A percentile compares a stretch with the other conserved stretches of the same genome.
phyloP scores from a whole-genome alignment of 1,140 invertebrate species.

The Homarus americanus region DNA sequence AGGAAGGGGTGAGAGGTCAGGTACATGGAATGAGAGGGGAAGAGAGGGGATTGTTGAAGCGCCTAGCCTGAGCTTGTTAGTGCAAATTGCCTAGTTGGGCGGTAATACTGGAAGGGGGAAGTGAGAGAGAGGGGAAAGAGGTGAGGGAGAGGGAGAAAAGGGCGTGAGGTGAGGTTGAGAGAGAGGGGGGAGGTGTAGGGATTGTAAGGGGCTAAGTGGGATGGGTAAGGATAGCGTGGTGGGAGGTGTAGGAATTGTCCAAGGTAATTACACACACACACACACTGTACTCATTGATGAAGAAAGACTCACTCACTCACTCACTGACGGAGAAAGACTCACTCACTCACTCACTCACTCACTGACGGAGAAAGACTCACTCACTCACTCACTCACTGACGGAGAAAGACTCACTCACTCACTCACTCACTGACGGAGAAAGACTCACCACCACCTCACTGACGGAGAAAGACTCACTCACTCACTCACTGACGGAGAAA shows the following conservation, averaged over 20 bases:
- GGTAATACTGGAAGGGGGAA: background rate
- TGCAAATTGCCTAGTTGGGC: constrained; percentile 4
- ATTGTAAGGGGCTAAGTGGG: background rate
- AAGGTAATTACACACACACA: no score
- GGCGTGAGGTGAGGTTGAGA: background rate
- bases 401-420: no score
- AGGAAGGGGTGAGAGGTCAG: background rate
- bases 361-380: no score
- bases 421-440: no score
- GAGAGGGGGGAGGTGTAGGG: background rate
- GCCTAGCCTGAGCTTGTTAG: background rate
- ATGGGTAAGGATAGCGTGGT: background rate
- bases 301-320: no score
- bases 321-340: no score
- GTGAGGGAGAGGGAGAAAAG: background rate
- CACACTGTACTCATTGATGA: no score
- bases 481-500: no score
- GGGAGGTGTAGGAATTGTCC: background rate
- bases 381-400: no score
- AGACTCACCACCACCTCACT: no score
- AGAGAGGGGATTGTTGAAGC: background rate
- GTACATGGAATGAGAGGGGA: background rate
- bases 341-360: no score
- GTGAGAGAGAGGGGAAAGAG: background rate
- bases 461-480: no score